These are phyloP conservation scores for Amblyornis subalaris DNA, from an alignment of 2,113 vertebrate genomes.

Conservation along the genomic window DNA sequence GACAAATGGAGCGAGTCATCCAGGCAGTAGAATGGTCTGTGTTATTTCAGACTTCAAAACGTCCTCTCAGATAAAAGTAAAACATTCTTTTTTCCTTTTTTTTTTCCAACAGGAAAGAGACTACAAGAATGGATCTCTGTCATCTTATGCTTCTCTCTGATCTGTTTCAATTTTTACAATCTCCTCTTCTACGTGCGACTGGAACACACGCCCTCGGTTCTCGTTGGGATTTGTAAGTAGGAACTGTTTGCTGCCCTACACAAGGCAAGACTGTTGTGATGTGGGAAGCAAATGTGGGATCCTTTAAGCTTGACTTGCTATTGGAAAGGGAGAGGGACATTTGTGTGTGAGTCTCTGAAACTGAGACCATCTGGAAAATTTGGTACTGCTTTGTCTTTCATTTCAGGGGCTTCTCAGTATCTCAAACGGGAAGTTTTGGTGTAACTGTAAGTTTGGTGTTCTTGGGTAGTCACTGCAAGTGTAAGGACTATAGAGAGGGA, in stretches of 20 bases:
- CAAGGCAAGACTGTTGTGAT: background rate
- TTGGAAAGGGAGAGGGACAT: background rate
- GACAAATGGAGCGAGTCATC: background rate
- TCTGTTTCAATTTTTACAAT: conserved; percentile 87
- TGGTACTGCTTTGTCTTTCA: background rate
- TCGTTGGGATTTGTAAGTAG: conserved; percentile 84
- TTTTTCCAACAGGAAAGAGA: conserved; percentile 81
- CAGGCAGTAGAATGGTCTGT: background rate
- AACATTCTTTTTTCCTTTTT: background rate
- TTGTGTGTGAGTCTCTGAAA: background rate
- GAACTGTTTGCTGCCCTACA: background rate
- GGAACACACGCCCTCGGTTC: conserved; percentile 82
- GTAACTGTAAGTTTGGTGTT: background rate
- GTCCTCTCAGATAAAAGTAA: conserved; percentile 8
- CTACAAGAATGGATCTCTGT: conserved; percentile 94
- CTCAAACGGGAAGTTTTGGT: background rate
- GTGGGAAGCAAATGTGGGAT: background rate
- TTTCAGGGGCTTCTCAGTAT: background rate
- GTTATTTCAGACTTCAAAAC: background rate
- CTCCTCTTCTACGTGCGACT: conserved; percentile 86
- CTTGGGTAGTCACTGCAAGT: background rate
- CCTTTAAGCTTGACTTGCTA: background rate
- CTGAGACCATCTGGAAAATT: background rate
- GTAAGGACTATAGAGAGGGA: background rate
- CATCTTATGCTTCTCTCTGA: conserved; percentile 89